Percentiles rank a stretch among this genome's conserved stretches.
phyloP scores from a whole-genome alignment of 2,797 vertebrate species.

The Oreonectes daqikongensis region DNA sequence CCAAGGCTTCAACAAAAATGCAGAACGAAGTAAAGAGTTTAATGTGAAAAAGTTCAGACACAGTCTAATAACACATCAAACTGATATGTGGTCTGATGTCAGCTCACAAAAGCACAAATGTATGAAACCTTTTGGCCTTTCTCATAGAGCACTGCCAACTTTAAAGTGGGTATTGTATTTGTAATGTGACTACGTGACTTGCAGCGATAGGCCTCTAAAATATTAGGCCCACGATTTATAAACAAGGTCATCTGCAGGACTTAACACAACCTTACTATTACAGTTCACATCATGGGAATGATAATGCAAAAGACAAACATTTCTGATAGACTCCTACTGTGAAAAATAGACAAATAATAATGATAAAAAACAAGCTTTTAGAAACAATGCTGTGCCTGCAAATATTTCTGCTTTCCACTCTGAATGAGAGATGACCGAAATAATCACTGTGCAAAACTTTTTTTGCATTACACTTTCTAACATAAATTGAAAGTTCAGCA shows the following conservation, averaged over 20 bases:
- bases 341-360: neutral
- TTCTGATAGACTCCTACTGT: neutral
- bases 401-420: no score
- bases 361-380: no score
- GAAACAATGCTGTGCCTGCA: no score
- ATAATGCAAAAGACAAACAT: neutral
- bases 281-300: neutral
- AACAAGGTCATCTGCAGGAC: constrained; percentile 7
- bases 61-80: no score
- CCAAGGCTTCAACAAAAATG: no score
- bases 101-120: neutral
- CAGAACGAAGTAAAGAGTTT: no score
- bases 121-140: neutral
- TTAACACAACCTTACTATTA: neutral
- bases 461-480: no score
- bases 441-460: no score
- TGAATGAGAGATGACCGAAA: no score
- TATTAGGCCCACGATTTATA: neutral
- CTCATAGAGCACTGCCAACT: neutral
- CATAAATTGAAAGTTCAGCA: no score
- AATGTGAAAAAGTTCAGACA: no score
- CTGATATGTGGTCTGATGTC: neutral
- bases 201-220: neutral
- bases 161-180: constrained; percentile 29
- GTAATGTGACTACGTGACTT: constrained; percentile 7